phyloP scores from a whole-genome alignment of 1,140 invertebrate species.

The Sitobion miscanthi region DNA sequence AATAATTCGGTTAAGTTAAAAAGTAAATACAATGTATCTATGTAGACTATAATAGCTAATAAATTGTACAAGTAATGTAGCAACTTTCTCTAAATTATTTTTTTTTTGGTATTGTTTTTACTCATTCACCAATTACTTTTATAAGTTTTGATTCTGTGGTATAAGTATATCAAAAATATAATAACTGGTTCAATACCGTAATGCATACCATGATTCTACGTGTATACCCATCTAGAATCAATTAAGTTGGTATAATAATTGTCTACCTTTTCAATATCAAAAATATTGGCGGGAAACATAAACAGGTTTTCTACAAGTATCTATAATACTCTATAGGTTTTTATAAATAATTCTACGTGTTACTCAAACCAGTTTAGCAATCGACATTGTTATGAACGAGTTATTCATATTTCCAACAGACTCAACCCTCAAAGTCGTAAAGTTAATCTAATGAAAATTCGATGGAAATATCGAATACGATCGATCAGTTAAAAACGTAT shows the following conservation, averaged over 20 bases:
- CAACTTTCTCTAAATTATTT: background rate
- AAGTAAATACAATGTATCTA: background rate
- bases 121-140: background rate
- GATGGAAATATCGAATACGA: background rate
- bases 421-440: conserved; percentile 34
- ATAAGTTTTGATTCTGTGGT: background rate
- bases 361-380: conserved; percentile 39
- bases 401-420: conserved; percentile 22
- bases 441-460: background rate
- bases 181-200: background rate
- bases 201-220: background rate
- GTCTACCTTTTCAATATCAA: background rate
- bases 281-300: conserved; percentile 51
- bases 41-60: background rate
- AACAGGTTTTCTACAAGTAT: background rate
- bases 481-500: background rate
- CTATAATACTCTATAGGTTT: background rate
- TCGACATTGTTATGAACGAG: conserved; percentile 35
- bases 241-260: background rate
- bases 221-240: background rate
- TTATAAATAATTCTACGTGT: background rate
- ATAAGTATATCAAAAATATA: background rate
- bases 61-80: background rate
- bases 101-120: background rate
- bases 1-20: background rate